A percentile compares a stretch with the other conserved stretches of the same genome.
Conservation (phyloP, 2,113 vertebrate species). For the Pipa parva region DNA sequence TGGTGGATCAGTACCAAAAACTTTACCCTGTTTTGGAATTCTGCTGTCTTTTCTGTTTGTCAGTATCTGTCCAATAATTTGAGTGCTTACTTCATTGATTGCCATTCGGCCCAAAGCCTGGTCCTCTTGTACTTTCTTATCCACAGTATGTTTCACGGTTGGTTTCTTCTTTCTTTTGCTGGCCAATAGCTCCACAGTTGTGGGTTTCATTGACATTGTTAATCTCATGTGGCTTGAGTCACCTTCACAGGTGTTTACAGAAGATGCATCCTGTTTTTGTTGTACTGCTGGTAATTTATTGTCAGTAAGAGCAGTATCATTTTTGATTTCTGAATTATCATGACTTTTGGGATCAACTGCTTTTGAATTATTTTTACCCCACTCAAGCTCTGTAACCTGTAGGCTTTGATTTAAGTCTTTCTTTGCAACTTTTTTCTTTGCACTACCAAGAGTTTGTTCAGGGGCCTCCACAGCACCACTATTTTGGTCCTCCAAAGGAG, state of each 20-base stretch:
- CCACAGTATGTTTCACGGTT: slow-evolving; percentile 70
- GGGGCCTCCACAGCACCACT: slow-evolving; percentile 71
- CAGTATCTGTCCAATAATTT: slow-evolving; percentile 68
- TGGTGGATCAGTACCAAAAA: slow-evolving; percentile 55
- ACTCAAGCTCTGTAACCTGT: slow-evolving; percentile 70
- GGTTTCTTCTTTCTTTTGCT: slow-evolving; percentile 86
- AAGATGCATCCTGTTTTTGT: slow-evolving; percentile 58
- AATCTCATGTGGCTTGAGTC: slow-evolving; percentile 66
- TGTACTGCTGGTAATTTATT: slow-evolving; percentile 51
- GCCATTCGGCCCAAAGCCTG: slow-evolving; percentile 65
- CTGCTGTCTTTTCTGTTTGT: slow-evolving; percentile 72
- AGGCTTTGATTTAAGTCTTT: slow-evolving; percentile 76
- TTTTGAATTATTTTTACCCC: slow-evolving; percentile 81
- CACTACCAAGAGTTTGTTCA: slow-evolving; percentile 71
- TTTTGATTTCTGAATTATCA: slow-evolving; percentile 74
- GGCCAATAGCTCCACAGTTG: slow-evolving; percentile 57
- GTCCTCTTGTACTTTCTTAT: slow-evolving; percentile 71
- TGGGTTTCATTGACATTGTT: slow-evolving; percentile 77
- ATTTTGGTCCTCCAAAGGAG: slow-evolving; percentile 69
- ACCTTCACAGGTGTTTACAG: slow-evolving; percentile 60
- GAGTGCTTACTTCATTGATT: slow-evolving; percentile 61
- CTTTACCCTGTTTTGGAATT: slow-evolving; percentile 64
- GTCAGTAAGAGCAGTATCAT: slow-evolving; percentile 66
- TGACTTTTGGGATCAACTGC: slow-evolving; percentile 67
- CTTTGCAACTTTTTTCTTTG: slow-evolving; percentile 88